Percentiles rank a stretch among this genome's conserved stretches.
These are phyloP conservation scores for Meda fulgida DNA, from an alignment of 2,797 vertebrate genomes.

Conservation along the genomic window DNA sequence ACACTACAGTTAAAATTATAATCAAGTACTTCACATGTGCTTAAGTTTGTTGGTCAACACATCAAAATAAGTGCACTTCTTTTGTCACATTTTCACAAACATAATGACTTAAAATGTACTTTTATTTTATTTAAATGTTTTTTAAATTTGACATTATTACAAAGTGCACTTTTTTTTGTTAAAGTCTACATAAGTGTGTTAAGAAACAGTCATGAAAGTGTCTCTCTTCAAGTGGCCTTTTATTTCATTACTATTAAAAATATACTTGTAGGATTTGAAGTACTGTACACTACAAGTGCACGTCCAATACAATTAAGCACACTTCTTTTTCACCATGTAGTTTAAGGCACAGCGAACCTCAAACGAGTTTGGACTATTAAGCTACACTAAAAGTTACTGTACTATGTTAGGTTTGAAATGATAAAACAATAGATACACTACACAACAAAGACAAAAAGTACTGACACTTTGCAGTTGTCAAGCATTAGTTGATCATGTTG, in stretches of 20 bases:
- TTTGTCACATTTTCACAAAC: not conserved
- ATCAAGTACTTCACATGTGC: too few species aligned
- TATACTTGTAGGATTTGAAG: not conserved
- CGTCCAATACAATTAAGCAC: not conserved
- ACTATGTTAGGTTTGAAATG: not conserved
- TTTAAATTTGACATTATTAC: not conserved
- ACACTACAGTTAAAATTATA: not conserved
- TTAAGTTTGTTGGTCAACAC: too few species aligned
- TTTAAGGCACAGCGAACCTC: not conserved
- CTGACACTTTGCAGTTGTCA: not conserved
- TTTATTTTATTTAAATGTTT: too few species aligned
- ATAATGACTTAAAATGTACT: too few species aligned
- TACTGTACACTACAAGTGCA: too few species aligned
- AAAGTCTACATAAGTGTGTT: not conserved
- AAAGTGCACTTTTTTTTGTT: rapidly evolving
- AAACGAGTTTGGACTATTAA: not conserved
- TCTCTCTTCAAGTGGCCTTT: not conserved
- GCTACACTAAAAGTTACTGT: not conserved
- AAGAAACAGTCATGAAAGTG: not conserved
- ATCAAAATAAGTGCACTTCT: not conserved
- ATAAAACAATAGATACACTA: not conserved
- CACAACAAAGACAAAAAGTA: not conserved
- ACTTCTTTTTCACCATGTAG: not conserved
- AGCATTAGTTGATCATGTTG: not conserved
- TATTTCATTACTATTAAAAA: not conserved